Conservation (phyloP, 2,113 vertebrate species). For the Varanus komodoensis region DNA sequence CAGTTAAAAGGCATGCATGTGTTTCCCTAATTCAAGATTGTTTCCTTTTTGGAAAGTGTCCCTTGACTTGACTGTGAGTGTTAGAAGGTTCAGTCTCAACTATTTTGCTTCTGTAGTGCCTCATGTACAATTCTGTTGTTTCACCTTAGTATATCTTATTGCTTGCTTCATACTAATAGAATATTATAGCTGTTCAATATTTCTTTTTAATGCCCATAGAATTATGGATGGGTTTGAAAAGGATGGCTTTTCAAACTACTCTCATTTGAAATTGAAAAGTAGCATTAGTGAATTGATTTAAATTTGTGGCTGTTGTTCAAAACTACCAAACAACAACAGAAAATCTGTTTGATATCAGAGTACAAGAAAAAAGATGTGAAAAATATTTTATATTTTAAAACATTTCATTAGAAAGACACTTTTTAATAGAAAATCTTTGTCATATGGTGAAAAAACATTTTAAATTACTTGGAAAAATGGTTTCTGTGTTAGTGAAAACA, state of each 20-base stretch:
- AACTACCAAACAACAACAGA: not conserved
- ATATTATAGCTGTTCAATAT: not conserved
- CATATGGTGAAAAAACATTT: not conserved
- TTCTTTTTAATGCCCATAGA: not conserved
- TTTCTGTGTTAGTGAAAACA: not conserved
- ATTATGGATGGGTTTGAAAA: not conserved
- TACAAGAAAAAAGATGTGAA: not conserved
- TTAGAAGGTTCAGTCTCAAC: not conserved
- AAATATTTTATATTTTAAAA: not conserved
- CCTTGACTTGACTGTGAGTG: not conserved
- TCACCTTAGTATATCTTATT: not conserved
- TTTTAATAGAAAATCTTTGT: not conserved
- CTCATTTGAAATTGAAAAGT: not conserved
- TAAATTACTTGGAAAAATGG: not conserved
- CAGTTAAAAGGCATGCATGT: not conserved
- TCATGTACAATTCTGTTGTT: not conserved
- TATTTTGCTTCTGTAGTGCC: not conserved
- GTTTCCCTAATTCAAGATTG: not conserved
- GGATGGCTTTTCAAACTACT: not conserved
- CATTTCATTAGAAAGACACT: not conserved
- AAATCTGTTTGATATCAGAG: not conserved
- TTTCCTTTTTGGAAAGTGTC: not conserved
- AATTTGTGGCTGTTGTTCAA: no score
- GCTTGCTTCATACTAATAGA: not conserved
- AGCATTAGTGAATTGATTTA: no score